These are phyloP conservation scores for Lomographa bimaculata DNA, from an alignment of 2,888 invertebrate genomes.

Conservation along the genomic window DNA sequence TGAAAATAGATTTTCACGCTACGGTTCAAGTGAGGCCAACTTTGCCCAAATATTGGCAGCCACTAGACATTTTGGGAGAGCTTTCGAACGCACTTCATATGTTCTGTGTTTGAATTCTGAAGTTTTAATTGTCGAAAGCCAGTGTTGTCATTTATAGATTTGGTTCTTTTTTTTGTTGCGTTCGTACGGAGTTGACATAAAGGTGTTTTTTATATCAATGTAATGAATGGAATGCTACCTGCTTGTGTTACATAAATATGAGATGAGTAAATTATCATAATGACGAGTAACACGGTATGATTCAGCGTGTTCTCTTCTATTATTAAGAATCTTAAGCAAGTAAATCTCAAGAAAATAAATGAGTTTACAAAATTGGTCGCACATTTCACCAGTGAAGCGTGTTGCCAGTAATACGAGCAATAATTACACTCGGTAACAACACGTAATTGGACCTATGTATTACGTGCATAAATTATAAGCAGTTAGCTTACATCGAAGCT, in stretches of 20 bases:
- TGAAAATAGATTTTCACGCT: conserved; percentile 83
- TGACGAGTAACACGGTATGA: too few species aligned
- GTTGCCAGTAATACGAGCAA: conserved; percentile 57
- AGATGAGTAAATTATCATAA: too few species aligned
- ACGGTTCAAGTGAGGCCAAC: conserved; percentile 64
- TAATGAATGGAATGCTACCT: too few species aligned
- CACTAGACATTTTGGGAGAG: conserved; percentile 37
- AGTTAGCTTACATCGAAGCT: conserved; percentile 50
- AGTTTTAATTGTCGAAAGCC: conserved; percentile 13
- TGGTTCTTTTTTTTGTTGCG: not conserved
- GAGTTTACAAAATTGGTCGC: conserved; percentile 29
- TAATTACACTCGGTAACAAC: conserved; percentile 63
- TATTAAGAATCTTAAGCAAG: too few species aligned
- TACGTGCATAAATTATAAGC: conserved; percentile 65
- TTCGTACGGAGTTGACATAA: too few species aligned
- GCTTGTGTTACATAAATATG: too few species aligned
- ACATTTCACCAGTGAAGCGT: conserved; percentile 60
- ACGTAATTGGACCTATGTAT: conserved; percentile 71
- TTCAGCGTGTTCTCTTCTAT: too few species aligned
- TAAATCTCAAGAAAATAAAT: not conserved
- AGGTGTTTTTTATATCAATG: too few species aligned
- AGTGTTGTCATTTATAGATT: conserved; percentile 6
- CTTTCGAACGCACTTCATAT: conserved; percentile 36
- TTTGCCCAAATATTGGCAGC: conserved; percentile 67
- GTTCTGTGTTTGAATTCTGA: conserved; percentile 23